Evolutionary conservation across 92 coral and sea anemone genomes (phyloP).

Genomic region (Palythoa caribaeorum): DNA sequence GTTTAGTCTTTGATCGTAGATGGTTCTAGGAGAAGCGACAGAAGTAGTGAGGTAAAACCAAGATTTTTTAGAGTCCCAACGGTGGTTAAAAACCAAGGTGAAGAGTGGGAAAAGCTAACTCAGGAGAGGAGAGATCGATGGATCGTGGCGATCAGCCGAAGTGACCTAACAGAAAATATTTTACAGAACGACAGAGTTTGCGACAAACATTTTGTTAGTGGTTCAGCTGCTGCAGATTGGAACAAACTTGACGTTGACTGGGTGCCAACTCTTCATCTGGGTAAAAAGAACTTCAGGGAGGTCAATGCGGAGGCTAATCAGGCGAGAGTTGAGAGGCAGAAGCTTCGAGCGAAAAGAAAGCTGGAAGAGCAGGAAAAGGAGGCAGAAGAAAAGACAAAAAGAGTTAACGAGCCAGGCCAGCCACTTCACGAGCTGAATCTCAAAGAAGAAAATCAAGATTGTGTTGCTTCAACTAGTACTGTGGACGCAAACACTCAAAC

Average conservation of each 20-base stretch:
- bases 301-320: neutral
- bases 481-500: slow-evolving; percentile 58
- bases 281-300: slow-evolving; percentile 12
- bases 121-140: slow-evolving; percentile 51
- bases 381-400: slow-evolving; percentile 12
- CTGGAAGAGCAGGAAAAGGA: slow-evolving; percentile 17
- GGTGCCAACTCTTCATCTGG: slow-evolving; percentile 36
- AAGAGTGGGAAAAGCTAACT: slow-evolving; percentile 58
- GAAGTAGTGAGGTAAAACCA: neutral
- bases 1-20: slow-evolving; percentile 17
- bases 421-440: slow-evolving; percentile 28
- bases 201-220: slow-evolving; percentile 46
- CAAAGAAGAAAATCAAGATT: slow-evolving; percentile 54
- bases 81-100: slow-evolving; percentile 61
- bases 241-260: slow-evolving; percentile 30
- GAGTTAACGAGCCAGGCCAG: slow-evolving; percentile 11
- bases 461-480: slow-evolving; percentile 29
- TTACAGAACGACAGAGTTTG: slow-evolving; percentile 58
- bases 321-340: slow-evolving; percentile 33
- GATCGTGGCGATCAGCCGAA: slow-evolving; percentile 59
- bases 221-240: slow-evolving; percentile 24
- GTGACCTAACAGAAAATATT: slow-evolving; percentile 54
- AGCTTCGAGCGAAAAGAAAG: slow-evolving; percentile 8
- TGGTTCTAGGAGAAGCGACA: slow-evolving; percentile 20
- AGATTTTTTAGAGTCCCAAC: slow-evolving; percentile 50